Conservation (phyloP, 2,888 invertebrate species). For the Perdita meconis region DNA sequence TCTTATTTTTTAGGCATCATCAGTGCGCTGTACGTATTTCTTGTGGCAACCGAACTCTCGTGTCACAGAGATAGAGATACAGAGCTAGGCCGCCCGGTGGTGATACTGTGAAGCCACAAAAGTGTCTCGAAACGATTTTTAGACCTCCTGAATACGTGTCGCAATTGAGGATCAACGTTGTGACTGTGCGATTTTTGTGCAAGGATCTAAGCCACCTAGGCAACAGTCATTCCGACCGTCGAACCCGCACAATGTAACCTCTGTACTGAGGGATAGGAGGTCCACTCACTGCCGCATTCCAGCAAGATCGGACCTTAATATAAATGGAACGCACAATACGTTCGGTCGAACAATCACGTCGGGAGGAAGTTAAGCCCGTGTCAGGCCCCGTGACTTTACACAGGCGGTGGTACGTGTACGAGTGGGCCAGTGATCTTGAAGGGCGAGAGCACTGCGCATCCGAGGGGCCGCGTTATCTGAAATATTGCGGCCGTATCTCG, state of each 20-base stretch:
- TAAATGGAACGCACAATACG: conserved; percentile 49
- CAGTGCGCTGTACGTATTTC: too few relatives aligned
- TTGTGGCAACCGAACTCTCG: too few relatives aligned
- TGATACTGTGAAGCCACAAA: too few relatives aligned
- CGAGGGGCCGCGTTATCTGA: conserved; percentile 71
- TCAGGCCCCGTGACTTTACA: conserved; percentile 62
- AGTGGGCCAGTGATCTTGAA: conserved; percentile 61
- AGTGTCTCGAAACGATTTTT: too few relatives aligned
- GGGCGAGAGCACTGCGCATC: conserved; percentile 52
- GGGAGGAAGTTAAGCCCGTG: conserved; percentile 53
- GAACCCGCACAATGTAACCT: not conserved
- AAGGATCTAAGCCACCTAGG: not conserved
- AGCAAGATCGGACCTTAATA: conserved; percentile 38
- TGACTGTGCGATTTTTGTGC: not conserved
- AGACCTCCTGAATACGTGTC: not conserved
- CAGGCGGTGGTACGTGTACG: conserved; percentile 34
- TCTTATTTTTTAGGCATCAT: too few relatives aligned
- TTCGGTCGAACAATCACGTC: conserved; percentile 57
- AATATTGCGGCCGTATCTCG: conserved; percentile 74
- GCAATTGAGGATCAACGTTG: not conserved
- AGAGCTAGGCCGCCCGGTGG: too few relatives aligned
- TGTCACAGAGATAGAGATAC: too few relatives aligned
- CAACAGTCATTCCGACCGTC: not conserved
- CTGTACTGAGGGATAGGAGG: not conserved
- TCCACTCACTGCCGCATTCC: conserved; percentile 53